Evolutionary conservation across 2,888 invertebrate species (phyloP).

Genomic region (Sialis fuliginosa): DNA sequence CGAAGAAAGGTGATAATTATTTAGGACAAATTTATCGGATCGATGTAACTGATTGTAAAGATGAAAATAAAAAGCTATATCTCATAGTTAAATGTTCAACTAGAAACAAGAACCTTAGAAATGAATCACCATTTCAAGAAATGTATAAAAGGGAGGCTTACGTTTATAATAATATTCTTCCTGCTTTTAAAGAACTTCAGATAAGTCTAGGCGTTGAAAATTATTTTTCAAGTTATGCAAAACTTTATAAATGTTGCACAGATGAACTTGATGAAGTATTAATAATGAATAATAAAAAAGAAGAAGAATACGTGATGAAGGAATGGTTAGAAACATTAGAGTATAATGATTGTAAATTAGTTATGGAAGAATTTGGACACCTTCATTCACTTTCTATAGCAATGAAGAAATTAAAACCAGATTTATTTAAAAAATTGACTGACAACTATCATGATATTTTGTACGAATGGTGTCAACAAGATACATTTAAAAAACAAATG

Average conservation of each 20-base stretch:
- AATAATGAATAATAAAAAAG: constrained; percentile 9
- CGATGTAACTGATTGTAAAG: neutral
- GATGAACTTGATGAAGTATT: constrained; percentile 11
- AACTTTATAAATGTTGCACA: neutral
- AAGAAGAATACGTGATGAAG: neutral
- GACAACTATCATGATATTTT: too few relatives aligned
- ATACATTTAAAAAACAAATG: too few relatives aligned
- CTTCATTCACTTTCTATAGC: constrained; percentile 1
- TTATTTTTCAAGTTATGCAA: neutral
- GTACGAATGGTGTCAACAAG: too few relatives aligned
- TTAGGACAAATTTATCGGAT: neutral
- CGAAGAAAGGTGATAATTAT: constrained; percentile 4
- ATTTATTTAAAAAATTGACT: too few relatives aligned
- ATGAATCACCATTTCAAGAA: neutral
- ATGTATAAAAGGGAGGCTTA: constrained; percentile 1
- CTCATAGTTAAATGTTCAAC: constrained; percentile 1
- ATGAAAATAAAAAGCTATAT: neutral
- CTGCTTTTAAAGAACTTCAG: constrained; percentile 2
- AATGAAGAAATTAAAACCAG: neutral
- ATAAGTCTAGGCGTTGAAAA: neutral
- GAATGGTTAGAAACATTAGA: constrained; percentile 3
- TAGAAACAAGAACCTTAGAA: neutral
- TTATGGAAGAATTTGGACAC: constrained; percentile 1
- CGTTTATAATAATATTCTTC: constrained; percentile 1
- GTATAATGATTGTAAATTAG: constrained; percentile 1